Base-by-base conservation (phyloP, 2,888 invertebrate genomes). In the Drosophila algonquin region DNA sequence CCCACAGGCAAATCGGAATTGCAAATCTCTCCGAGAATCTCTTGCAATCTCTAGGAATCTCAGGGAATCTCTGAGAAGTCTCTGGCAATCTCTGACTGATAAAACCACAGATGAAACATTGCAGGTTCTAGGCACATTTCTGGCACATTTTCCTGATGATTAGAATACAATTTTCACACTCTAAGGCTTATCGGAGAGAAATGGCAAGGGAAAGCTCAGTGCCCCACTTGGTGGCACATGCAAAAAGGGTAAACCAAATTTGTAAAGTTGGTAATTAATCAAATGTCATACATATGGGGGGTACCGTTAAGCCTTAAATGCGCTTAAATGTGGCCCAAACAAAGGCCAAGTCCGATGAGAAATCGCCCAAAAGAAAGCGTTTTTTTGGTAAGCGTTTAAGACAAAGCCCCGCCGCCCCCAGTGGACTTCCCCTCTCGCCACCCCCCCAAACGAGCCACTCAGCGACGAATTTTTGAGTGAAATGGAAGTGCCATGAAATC, bases 231-330 rank as follows among this genome's bases (percentile, higher is more conserved):
- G 40, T 47, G 50, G 35, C 56, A 65, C 27, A 24, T 27, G 27
- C 27, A 8, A 30, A 77, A 63, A 53, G 69, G 55, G 48, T 60
- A 72, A 57, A 58, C 30, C 32, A 62, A 64, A 54, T 63, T 64
- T 40, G 21, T 46, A 63, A 70, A 58, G 53, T 62, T 50, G 63
- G 63, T 73, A 76, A 89, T 89, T 88, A 88, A 81, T 89, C 90
- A 89, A 76, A 70, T 75, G 82, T 72, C 74, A 40, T 40, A 40
- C 6, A 21, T 21, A 3, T 21, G 21, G 21, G 21, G 57, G 70
- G 72, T 76, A 71, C 81, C 77, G 89, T 86, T 89, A 90, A 90
- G 89, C 90, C 73, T 76, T 65, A 89, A 87, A 83, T 79, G 76
- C 73, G 90, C 87, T 88, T 90, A 81, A 79, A 58, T 35, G 70